Base-by-base conservation (phyloP, 64 coral and sea anemone genomes). In the Hydrozoanthus tunicans region DNA sequence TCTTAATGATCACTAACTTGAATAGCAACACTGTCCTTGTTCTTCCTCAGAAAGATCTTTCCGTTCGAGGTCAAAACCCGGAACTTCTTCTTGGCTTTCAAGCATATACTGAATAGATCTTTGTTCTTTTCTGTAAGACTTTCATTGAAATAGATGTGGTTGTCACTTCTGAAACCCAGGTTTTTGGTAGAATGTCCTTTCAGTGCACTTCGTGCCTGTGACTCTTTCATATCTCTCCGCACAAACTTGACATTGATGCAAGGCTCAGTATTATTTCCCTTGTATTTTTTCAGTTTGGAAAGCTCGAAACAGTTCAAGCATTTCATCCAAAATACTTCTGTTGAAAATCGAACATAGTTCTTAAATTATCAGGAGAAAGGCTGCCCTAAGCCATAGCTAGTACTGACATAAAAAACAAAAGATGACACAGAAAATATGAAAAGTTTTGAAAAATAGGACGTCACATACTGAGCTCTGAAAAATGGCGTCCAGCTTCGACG, bases 191-290 rank as follows among this genome's bases (percentile, higher is more conserved):
- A 73, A 12, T 54, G 9, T 17, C 15, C 51, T 12, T 77, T 77
- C n/a, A 77, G 75, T 13, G 6, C n/a, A 26, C 26, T 77, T 8
- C 75, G 14, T 56, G 52, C 20, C 26, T 77, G 13, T 15, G 3
- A 24, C 20, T 77, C 53, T 17, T 77, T 77, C 75, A 77, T 7
- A 77, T 77, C 75, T 8, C 75, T n/a, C 26, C 75, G 75, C 20
- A 24, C 26, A 24, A 77, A 56, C 53, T 77, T 77, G 14, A 77
- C 52, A 26, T 55, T 77, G 9, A 77, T 55, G 26, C 51, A 51
- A n/a, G 73, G 73, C 52, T 76, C 20, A 9, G 73, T 3, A 76
- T 76, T 54, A 5, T 76, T 12, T 53, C 20, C 8, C 27, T 76
- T 76, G 13, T 53, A 53, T 76, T 76, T n/a, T 52, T 53, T 20